Percentiles rank a stretch among this genome's conserved stretches.
These are phyloP conservation scores for Aphis gossypii DNA, from an alignment of 1,140 invertebrate species.

Conservation along the genomic window DNA sequence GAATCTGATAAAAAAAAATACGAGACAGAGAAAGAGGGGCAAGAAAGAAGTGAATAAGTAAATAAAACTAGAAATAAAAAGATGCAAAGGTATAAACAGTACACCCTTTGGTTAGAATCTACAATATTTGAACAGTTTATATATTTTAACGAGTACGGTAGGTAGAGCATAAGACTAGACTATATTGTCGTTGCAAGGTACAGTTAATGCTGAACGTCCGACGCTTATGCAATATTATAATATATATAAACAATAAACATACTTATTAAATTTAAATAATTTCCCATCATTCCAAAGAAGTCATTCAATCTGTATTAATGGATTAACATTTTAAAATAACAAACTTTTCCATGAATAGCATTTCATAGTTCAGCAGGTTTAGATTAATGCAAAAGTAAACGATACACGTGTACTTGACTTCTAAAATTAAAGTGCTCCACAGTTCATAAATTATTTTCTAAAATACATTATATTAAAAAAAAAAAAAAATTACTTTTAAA, in stretches of 20 bases:
- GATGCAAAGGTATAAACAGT: conserved; percentile 19
- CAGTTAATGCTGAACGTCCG: not conserved
- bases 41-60: not conserved
- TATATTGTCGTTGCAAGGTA: not conserved
- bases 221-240: not conserved
- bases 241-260: not conserved
- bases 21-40: not conserved
- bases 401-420: not conserved
- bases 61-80: conserved; percentile 22
- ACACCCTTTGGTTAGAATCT: not conserved
- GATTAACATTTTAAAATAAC: not conserved
- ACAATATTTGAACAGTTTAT: conserved; percentile 15
- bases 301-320: not conserved
- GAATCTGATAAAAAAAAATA: conserved; percentile 31
- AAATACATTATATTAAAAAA: too few relatives aligned
- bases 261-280: not conserved
- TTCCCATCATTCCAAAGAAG: not conserved
- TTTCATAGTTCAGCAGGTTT: not conserved
- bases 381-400: not conserved
- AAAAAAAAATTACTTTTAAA: too few relatives aligned
- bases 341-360: not conserved
- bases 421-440: too few relatives aligned
- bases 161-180: not conserved
- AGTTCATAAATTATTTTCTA: too few relatives aligned
- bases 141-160: not conserved